Percentiles rank a stretch among this genome's conserved stretches.
phyloP scores from a whole-genome alignment of 2,888 invertebrate genomes.

The Allolobophora icterica region DNA sequence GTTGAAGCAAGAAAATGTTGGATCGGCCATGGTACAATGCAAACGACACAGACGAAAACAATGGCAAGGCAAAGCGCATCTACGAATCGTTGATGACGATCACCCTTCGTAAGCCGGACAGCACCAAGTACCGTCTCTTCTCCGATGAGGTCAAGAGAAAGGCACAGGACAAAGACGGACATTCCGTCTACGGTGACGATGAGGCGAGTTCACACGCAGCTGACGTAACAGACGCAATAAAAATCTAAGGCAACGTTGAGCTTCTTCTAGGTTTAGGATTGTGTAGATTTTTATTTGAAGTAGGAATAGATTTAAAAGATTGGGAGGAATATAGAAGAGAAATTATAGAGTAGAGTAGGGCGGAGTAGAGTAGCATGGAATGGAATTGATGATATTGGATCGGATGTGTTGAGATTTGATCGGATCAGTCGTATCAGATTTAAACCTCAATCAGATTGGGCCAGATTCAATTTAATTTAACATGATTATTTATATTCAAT shows the following conservation, averaged over 20 bases:
- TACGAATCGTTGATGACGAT: constrained; percentile 63
- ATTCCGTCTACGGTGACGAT: constrained; percentile 61
- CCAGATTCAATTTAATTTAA: no score
- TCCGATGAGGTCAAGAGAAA: constrained; percentile 59
- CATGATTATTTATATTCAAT: no score
- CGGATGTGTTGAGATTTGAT: no score
- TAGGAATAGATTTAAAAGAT: neutral
- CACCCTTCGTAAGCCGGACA: constrained; percentile 61
- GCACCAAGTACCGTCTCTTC: constrained; percentile 57
- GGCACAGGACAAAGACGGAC: constrained; percentile 55
- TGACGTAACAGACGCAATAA: neutral
- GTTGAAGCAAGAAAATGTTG: constrained; percentile 61
- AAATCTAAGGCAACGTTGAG: neutral
- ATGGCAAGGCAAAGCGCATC: constrained; percentile 71
- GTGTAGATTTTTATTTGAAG: neutral
- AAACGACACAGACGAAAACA: constrained; percentile 80
- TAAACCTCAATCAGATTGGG: no score
- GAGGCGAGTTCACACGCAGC: constrained; percentile 53
- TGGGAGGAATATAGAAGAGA: neutral
- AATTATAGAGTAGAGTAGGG: no score
- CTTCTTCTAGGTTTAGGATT: neutral
- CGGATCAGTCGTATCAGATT: no score
- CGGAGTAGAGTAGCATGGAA: neutral
- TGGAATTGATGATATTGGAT: neutral
- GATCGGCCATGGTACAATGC: constrained; percentile 83